A percentile compares a stretch with the other conserved stretches of the same genome.
Evolutionary conservation across 1,140 invertebrate species (phyloP).

Genomic region (Pseudomyrmex flavicornis): DNA sequence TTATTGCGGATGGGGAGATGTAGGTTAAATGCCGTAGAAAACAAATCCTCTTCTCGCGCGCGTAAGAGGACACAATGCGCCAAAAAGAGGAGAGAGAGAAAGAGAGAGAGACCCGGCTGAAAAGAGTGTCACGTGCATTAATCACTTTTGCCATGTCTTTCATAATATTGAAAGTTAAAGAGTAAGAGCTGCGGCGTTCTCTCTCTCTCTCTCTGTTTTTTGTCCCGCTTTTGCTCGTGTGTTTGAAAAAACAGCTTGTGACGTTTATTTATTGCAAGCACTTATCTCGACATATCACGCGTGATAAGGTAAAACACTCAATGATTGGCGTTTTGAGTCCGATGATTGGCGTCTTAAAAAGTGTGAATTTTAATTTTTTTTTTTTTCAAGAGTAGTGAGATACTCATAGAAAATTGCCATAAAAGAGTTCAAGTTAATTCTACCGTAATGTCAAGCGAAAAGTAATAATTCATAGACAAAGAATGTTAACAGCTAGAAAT

Average conservation of each 20-base stretch:
- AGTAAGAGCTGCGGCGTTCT: background rate
- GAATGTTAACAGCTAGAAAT: too few species aligned
- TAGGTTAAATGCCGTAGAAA: slow-evolving; percentile 53
- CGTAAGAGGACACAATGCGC: slow-evolving; percentile 41
- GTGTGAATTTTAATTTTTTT: too few species aligned
- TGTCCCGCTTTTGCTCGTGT: too few species aligned
- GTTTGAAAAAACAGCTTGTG: background rate
- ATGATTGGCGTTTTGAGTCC: too few species aligned
- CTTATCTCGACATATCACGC: background rate
- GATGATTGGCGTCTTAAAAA: too few species aligned
- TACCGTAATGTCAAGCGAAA: too few species aligned
- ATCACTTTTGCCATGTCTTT: slow-evolving; percentile 30
- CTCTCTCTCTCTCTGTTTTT: background rate
- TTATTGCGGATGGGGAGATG: slow-evolving; percentile 45
- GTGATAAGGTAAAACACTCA: too few species aligned
- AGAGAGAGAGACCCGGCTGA: background rate
- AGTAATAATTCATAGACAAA: too few species aligned
- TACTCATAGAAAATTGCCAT: too few species aligned
- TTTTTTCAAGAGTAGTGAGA: too few species aligned
- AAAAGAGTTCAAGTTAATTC: too few species aligned
- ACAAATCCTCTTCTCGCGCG: slow-evolving; percentile 20
- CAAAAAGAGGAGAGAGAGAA: slow-evolving; percentile 1
- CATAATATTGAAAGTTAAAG: slow-evolving; percentile 38
- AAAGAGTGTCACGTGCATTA: slow-evolving; percentile 45
- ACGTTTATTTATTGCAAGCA: slow-evolving; percentile 9